Evolutionary conservation across 2,888 invertebrate genomes (phyloP), one percentile per base, ranked within the genome.

Genomic region (Dryobotodes eremita): DNA sequence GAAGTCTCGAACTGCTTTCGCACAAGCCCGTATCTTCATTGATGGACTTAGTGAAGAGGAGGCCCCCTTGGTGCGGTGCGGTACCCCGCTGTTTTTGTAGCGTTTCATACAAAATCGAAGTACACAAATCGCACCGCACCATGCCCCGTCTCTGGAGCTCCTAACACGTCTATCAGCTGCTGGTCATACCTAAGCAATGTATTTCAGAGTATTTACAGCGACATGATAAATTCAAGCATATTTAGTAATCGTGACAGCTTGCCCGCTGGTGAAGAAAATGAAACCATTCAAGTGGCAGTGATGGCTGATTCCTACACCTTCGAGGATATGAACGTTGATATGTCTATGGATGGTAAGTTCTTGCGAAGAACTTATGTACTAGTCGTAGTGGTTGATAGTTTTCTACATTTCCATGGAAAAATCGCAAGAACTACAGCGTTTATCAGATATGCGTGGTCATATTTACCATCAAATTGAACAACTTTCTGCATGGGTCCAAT

Each of bases 291-390:
- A 79, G 93, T 97, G 89, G 97, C 97, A 68, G 93, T 96, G 3
- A 92, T 98, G 0, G 92, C 96, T 0, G 93, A 95, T 0, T 92
- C 94, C 59, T 97, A 97, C 85, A 93, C 93, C 50, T 94, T 97
- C 71, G 97, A 97, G 31, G 97, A 97, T 75, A 95, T 97, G 75
- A 97, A 97, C 61, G 93, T 96, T 0, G 97, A 97, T 89, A 92
- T 97, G 77, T 95, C 97, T 20, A 97, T 97, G 95, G 97, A 98
- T 83, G 97, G 97, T 97, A 93, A 92, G 15, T 42, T 42, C 2
- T 55, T 68, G 15, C 1, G 2, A 55, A 57, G 36, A 31, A 42
- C 36, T 57, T 53, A 13, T 20, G 26, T 42, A 42, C 15, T 26
- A 48, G 26, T 48, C 7, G 26, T 26, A 13, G 42, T 42, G 13